phyloP scores from a whole-genome alignment of 2,113 vertebrate genomes.

The Reinhardtius hippoglossoides region DNA sequence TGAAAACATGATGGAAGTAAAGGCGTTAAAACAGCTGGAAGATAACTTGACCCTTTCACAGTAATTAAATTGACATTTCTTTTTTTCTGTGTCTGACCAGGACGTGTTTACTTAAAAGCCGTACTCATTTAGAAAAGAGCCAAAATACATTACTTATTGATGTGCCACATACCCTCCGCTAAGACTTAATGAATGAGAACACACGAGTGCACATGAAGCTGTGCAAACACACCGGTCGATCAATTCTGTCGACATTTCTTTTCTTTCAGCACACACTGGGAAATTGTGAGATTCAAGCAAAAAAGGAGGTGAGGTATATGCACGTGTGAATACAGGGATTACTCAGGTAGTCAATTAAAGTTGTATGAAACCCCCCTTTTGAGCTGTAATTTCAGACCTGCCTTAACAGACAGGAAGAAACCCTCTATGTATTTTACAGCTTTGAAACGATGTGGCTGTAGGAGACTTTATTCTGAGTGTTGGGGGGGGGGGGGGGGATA shows the following conservation, averaged over 20 bases:
- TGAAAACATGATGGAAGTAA: background rate
- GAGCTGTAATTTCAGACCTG: conserved; percentile 69
- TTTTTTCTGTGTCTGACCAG: conserved; percentile 21
- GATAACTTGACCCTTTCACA: background rate
- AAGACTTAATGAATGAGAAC: background rate
- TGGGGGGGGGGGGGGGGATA: conserved; percentile 49
- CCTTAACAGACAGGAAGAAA: conserved; percentile 55
- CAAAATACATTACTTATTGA: background rate
- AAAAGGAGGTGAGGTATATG: conserved; percentile 10
- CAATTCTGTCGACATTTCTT: background rate
- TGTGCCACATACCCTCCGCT: background rate
- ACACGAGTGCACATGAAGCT: background rate
- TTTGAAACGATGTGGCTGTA: conserved; percentile 35
- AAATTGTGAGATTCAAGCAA: conserved; percentile 19
- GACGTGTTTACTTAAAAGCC: conserved; percentile 29
- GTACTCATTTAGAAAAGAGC: conserved; percentile 8
- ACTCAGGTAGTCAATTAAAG: conserved; percentile 73
- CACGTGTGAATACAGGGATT: conserved; percentile 51
- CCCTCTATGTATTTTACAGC: conserved; percentile 55
- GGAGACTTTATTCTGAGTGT: conserved; percentile 40
- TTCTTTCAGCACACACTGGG: background rate
- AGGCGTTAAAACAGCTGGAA: background rate
- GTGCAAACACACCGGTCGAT: background rate
- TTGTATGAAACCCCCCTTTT: conserved; percentile 43
- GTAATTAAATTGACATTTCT: conserved; percentile 5